A percentile compares a stretch with the other conserved stretches of the same genome.
These are phyloP conservation scores for Morus bassanus DNA, from an alignment of 2,797 vertebrate genomes.

Conservation along the genomic window DNA sequence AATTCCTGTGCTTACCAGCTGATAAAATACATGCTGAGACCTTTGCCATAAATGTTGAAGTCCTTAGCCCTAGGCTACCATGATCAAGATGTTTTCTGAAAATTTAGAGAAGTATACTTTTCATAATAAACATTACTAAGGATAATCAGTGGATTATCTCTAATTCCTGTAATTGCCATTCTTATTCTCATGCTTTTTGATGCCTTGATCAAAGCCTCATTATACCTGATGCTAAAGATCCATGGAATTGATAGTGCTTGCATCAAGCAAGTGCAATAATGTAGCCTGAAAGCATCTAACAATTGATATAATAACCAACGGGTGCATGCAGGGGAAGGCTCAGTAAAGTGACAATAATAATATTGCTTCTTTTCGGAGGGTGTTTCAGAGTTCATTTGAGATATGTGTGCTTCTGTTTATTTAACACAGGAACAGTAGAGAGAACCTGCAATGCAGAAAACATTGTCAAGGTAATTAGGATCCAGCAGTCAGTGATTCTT, in stretches of 20 bases:
- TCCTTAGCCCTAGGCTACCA: background rate
- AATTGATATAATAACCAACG: background rate
- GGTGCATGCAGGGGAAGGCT: background rate
- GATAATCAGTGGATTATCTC: background rate
- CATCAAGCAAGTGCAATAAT: background rate
- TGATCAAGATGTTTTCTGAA: background rate
- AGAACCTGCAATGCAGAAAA: background rate
- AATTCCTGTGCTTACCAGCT: background rate
- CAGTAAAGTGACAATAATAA: background rate
- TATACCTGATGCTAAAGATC: background rate
- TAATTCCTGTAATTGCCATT: background rate
- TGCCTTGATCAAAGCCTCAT: background rate
- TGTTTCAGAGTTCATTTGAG: background rate
- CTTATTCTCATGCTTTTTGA: background rate
- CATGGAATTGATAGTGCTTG: background rate
- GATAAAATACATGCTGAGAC: background rate
- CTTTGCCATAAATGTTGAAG: background rate
- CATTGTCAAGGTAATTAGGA: background rate
- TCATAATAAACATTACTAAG: background rate
- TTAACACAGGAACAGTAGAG: background rate
- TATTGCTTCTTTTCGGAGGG: rapidly evolving
- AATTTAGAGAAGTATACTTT: background rate
- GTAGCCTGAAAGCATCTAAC: background rate
- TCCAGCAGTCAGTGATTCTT: background rate
- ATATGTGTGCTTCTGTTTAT: background rate